These are phyloP conservation scores for Musca domestica DNA, from an alignment of 1,140 invertebrate species.

Conservation along the genomic window DNA sequence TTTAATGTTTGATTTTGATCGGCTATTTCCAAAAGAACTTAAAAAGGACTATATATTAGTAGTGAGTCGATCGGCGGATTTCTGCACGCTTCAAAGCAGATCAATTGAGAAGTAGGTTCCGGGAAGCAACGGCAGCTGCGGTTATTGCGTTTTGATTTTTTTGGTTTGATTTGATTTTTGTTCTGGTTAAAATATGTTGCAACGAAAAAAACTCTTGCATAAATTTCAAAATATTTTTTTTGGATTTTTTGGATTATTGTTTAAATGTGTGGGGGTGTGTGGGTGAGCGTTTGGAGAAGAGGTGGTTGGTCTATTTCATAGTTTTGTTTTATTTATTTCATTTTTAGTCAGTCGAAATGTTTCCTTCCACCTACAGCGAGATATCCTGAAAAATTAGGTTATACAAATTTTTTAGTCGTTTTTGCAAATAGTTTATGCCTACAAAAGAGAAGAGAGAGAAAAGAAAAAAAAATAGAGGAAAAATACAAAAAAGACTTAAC, in stretches of 20 bases:
- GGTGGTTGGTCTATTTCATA: not conserved
- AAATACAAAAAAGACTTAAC: slow-evolving; percentile 41
- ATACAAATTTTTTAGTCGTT: slow-evolving; percentile 55
- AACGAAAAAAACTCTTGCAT: slow-evolving; percentile 14
- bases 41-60: no score
- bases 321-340: slow-evolving; percentile 10
- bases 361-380: slow-evolving; percentile 55
- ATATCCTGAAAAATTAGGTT: slow-evolving; percentile 54
- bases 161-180: no score
- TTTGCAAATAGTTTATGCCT: slow-evolving; percentile 54
- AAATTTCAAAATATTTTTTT: not conserved
- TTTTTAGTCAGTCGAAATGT: slow-evolving; percentile 41
- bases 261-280: slow-evolving; percentile 1
- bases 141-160: no score
- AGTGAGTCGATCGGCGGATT: no score
- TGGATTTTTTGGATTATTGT: not conserved
- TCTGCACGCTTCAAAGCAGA: no score
- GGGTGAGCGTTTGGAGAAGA: not conserved
- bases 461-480: slow-evolving; percentile 44
- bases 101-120: no score
- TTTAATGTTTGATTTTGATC: no score
- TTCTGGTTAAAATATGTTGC: not conserved
- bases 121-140: no score
- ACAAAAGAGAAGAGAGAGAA: slow-evolving; percentile 47
- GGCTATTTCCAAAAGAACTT: no score